Conservation (phyloP, 2,888 invertebrate genomes). For the Blastobasis lacticolella region DNA sequence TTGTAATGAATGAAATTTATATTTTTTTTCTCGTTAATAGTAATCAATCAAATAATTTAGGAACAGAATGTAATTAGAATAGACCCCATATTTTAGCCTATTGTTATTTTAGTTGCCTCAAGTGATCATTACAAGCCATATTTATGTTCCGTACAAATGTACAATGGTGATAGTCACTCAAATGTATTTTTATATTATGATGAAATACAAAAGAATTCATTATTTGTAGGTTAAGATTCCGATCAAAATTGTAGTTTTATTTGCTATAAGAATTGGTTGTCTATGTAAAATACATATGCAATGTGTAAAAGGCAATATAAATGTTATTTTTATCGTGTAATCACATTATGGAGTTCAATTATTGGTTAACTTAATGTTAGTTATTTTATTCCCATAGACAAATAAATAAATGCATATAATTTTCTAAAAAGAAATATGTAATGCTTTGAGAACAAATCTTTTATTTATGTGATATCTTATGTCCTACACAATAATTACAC, state of each 20-base stretch:
- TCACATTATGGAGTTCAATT: constrained; percentile 18
- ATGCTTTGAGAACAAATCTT: constrained; percentile 46
- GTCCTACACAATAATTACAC: neutral
- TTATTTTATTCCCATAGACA: constrained; percentile 51
- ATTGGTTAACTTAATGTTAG: constrained; percentile 20
- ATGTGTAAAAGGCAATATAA: no score
- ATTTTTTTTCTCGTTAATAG: no score
- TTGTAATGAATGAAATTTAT: no score
- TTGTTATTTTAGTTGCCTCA: constrained; percentile 26
- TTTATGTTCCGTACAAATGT: constrained; percentile 51
- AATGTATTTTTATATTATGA: constrained; percentile 37
- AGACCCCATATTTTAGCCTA: neutral
- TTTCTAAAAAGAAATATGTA: constrained; percentile 62
- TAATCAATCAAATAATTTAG: neutral
- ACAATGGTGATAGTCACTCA: constrained; percentile 43
- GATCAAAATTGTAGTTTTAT: constrained; percentile 17
- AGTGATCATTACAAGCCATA: constrained; percentile 57
- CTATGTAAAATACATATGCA: no score
- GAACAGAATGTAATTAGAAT: neutral
- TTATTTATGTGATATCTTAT: constrained; percentile 29
- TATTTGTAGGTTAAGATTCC: constrained; percentile 9
- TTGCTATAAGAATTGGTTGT: constrained; percentile 14
- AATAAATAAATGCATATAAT: constrained; percentile 63
- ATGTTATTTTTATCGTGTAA: constrained; percentile 4
- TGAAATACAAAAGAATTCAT: constrained; percentile 7